Conservation (phyloP, 2,888 invertebrate genomes). For the Hyalella azteca region DNA sequence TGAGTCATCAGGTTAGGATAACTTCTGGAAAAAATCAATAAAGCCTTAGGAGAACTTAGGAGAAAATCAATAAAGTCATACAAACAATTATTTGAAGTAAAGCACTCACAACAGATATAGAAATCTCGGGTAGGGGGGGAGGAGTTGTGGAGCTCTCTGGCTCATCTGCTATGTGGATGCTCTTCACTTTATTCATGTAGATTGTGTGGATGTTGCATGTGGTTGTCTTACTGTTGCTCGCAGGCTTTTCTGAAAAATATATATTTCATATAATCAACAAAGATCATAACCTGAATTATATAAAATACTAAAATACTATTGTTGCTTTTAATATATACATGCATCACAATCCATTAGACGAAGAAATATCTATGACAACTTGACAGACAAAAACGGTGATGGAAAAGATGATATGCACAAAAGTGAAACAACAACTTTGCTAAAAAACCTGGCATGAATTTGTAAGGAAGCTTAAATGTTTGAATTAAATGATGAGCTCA, state of each 20-base stretch:
- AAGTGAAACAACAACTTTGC: too few species aligned
- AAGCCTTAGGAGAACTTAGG: background rate
- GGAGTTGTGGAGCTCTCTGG: background rate
- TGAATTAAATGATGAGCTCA: too few species aligned
- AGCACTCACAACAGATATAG: background rate
- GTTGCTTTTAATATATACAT: too few species aligned
- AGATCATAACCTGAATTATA: too few species aligned
- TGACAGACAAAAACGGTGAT: too few species aligned
- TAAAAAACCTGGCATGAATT: too few species aligned
- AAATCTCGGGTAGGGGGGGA: background rate
- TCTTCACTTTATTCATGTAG: background rate
- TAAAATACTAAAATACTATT: too few species aligned
- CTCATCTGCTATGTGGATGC: background rate
- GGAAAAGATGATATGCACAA: too few species aligned
- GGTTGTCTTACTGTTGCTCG: background rate
- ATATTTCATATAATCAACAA: too few species aligned
- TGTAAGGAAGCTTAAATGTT: too few species aligned
- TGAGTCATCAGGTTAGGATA: background rate
- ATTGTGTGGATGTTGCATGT: conserved; percentile 28
- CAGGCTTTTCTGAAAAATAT: background rate
- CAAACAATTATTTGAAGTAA: background rate
- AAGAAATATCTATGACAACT: too few species aligned
- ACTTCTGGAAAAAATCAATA: background rate
- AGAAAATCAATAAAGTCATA: background rate
- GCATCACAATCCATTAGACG: too few species aligned